These are phyloP conservation scores for Agapetus fuscipes DNA, from an alignment of 2,888 invertebrate species.

Conservation along the genomic window DNA sequence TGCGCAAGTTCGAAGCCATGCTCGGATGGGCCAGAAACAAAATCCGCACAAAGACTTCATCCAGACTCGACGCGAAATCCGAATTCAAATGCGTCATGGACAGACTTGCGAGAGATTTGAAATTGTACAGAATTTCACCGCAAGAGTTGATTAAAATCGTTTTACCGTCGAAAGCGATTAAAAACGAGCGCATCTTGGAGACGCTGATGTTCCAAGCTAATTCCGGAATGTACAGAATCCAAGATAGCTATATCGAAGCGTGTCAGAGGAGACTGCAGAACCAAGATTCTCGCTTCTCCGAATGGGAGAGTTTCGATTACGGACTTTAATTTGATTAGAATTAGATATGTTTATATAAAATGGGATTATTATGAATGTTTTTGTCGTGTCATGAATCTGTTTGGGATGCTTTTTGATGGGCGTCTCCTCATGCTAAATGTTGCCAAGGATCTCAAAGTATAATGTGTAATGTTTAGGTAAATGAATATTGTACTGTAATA, in stretches of 20 bases:
- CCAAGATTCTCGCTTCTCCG: slow-evolving; percentile 79
- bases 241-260: slow-evolving; percentile 78
- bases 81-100: slow-evolving; percentile 93
- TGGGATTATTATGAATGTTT: too few relatives aligned
- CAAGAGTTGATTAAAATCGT: slow-evolving; percentile 90
- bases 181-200: slow-evolving; percentile 84
- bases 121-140: slow-evolving; percentile 83
- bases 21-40: slow-evolving; percentile 81
- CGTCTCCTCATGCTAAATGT: too few relatives aligned
- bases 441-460: too few relatives aligned
- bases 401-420: too few relatives aligned
- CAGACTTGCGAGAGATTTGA: slow-evolving; percentile 77
- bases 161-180: slow-evolving; percentile 84
- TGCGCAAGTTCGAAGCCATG: slow-evolving; percentile 90
- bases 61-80: slow-evolving; percentile 74
- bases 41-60: slow-evolving; percentile 67
- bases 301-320: slow-evolving; percentile 73
- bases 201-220: slow-evolving; percentile 91
- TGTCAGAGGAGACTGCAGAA: slow-evolving; percentile 80
- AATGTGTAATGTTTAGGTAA: too few relatives aligned
- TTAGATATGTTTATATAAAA: not conserved
- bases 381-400: too few relatives aligned
- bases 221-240: slow-evolving; percentile 85
- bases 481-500: too few relatives aligned
- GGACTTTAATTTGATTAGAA: slow-evolving; percentile 43